phyloP scores from a whole-genome alignment of 1,140 invertebrate species.

The Drosophila sucinea region DNA sequence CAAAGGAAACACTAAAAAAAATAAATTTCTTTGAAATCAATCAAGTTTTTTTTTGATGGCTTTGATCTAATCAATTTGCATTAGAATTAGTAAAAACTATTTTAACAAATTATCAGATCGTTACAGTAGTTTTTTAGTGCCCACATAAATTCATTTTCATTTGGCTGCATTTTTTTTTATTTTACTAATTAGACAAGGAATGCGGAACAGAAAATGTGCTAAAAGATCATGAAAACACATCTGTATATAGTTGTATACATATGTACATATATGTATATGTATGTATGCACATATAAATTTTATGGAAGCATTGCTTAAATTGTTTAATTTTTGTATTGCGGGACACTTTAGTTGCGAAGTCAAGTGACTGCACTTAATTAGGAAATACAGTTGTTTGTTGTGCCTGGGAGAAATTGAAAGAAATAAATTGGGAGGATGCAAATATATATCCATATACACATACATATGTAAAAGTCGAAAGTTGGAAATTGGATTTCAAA shows the following conservation, averaged over 20 bases:
- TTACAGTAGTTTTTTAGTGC: constrained; percentile 11
- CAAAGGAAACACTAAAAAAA: no score
- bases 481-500: no score
- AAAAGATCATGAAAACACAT: constrained; percentile 60
- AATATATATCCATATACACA: background rate
- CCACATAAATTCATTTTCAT: constrained; percentile 23
- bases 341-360: background rate
- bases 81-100: constrained; percentile 42
- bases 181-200: constrained; percentile 66
- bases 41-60: background rate
- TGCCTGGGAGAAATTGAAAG: background rate
- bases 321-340: constrained; percentile 5
- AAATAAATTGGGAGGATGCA: background rate
- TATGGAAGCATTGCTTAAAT: background rate
- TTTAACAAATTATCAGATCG: constrained; percentile 35
- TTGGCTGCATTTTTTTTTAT: background rate
- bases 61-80: constrained; percentile 43
- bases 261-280: constrained; percentile 27
- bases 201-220: constrained; percentile 73
- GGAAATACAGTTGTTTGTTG: background rate
- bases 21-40: background rate
- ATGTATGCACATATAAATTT: background rate
- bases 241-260: constrained; percentile 22
- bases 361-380: constrained; percentile 4
- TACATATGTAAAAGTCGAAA: constrained; percentile 27